phyloP scores from a whole-genome alignment of 2,888 invertebrate species.

The Orthosia incerta region DNA sequence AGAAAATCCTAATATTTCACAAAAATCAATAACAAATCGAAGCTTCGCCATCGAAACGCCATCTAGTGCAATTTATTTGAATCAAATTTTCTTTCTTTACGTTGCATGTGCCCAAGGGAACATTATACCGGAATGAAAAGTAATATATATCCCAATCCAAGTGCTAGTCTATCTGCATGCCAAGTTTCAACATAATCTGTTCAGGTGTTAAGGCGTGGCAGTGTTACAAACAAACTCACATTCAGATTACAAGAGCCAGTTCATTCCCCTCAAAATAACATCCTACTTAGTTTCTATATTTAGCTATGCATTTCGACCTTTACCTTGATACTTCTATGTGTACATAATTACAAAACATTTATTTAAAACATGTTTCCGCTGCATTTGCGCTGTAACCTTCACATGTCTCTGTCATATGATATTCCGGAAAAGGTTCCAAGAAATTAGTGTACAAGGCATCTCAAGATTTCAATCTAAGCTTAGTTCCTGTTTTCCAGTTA shows the following conservation, averaged over 20 bases:
- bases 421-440: conserved; percentile 41
- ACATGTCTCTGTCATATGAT: conserved; percentile 29
- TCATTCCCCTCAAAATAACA: not conserved
- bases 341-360: conserved; percentile 18
- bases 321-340: conserved; percentile 28
- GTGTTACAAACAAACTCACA: no score
- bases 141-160: no score
- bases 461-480: conserved; percentile 25
- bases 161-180: no score
- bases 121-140: no score
- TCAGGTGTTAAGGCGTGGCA: no score
- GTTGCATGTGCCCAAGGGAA: no score
- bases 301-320: conserved; percentile 19
- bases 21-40: no score
- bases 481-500: conserved; percentile 50
- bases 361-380: conserved; percentile 41
- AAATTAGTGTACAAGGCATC: conserved; percentile 37
- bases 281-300: conserved; percentile 10
- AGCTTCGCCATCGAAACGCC: no score
- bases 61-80: no score
- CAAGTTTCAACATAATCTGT: no score
- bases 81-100: no score
- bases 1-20: no score
- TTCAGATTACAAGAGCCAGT: not conserved
- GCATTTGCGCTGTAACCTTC: conserved; percentile 43